These are phyloP conservation scores for Achroia grisella DNA, from an alignment of 1,140 invertebrate species.

Conservation along the genomic window DNA sequence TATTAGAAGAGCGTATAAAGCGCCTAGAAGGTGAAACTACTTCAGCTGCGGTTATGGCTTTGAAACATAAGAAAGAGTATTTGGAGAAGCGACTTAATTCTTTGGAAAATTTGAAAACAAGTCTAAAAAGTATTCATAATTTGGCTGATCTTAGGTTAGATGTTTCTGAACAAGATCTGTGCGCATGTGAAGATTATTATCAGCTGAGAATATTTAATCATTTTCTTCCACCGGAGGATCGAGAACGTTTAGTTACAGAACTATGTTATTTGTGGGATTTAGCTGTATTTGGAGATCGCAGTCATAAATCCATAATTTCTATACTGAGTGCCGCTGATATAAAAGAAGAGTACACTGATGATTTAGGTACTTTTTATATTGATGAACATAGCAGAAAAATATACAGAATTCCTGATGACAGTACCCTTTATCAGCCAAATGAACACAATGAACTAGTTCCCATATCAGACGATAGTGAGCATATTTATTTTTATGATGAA, in stretches of 20 bases:
- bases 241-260: constrained; percentile 52
- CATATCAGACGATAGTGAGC: constrained; percentile 44
- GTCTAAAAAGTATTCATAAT: constrained; percentile 34
- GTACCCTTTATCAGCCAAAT: constrained; percentile 47
- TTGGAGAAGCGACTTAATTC: constrained; percentile 37
- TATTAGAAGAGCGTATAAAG: constrained; percentile 45
- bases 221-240: constrained; percentile 37
- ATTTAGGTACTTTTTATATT: constrained; percentile 49
- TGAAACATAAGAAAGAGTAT: constrained; percentile 51
- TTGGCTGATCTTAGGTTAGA: constrained; percentile 23
- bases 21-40: constrained; percentile 35
- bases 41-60: constrained; percentile 39
- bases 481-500: constrained; percentile 61
- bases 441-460: constrained; percentile 53
- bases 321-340: constrained; percentile 54
- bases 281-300: constrained; percentile 49
- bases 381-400: constrained; percentile 61
- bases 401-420: constrained; percentile 44
- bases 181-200: constrained; percentile 55
- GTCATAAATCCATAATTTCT: constrained; percentile 58
- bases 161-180: constrained; percentile 32
- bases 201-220: constrained; percentile 59
- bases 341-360: constrained; percentile 59
- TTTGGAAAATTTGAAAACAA: constrained; percentile 48
- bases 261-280: constrained; percentile 57